These are phyloP conservation scores for Galeopterus variegatus DNA, from an alignment of 2,113 vertebrate species.

Conservation along the genomic window DNA sequence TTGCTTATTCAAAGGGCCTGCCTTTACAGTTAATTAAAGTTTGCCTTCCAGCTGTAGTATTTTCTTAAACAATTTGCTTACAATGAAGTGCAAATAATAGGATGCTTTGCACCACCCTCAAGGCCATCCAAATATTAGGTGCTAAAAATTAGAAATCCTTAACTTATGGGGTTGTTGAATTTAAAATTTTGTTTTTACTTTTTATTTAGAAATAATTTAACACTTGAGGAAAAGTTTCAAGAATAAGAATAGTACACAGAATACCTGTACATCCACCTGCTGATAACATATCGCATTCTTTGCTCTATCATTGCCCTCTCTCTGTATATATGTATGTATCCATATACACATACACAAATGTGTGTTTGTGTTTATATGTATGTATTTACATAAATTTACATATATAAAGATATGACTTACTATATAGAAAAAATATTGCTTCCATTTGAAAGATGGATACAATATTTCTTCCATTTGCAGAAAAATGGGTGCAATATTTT, in stretches of 20 bases:
- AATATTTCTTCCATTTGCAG: not conserved
- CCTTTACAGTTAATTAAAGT: not conserved
- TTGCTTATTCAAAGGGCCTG: not conserved
- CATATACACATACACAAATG: not conserved
- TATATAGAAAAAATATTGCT: not conserved
- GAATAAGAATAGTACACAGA: not conserved
- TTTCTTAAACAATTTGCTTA: constrained; percentile 8
- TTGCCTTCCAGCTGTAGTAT: not conserved
- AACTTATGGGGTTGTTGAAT: not conserved
- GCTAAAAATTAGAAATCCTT: constrained; percentile 23
- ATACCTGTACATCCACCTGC: not conserved
- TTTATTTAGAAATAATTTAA: constrained; percentile 39
- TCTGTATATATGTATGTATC: not conserved
- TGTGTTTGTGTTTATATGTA: not conserved
- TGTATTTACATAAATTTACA: no score
- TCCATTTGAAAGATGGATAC: no score
- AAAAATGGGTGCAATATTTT: not conserved
- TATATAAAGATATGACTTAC: not conserved
- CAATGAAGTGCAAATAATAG: not conserved
- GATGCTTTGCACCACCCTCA: not conserved
- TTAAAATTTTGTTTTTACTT: not conserved
- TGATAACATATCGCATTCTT: no score
- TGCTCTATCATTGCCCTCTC: no score
- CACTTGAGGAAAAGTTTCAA: not conserved
- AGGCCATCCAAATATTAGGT: no score